Evolutionary conservation across 2,888 invertebrate species (phyloP), one percentile per base, ranked within the genome.

Genomic region (Tyria jacobaeae): DNA sequence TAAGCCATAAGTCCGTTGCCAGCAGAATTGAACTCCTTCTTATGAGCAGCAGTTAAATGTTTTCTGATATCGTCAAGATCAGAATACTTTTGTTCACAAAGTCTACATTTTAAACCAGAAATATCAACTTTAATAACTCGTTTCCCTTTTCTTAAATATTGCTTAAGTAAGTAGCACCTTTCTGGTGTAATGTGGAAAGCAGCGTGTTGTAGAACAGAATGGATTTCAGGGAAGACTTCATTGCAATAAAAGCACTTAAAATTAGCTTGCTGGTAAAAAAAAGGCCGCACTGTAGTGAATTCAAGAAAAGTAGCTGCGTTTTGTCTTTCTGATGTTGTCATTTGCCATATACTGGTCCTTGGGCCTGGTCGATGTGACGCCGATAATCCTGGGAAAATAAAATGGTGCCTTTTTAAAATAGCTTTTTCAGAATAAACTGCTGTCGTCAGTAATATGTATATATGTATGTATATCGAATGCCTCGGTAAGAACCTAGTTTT

Each of bases 181-280:
- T 91, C 91, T 0, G 91, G 91, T 0, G 86, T 80, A 0, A 71
- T 66, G 54, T 92, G 92, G 25, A 78, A 77, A 0, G 78, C 68
- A 0, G 88, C 85, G 44, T 92, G 92, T 58, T 88, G 82, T 10
- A 92, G 71, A 0, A 90, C 89, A 0, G 88, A 82, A 31, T 89
- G 83, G 6, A 93, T 80, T 76, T 93, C 93, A 0, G 93, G 90
- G 51, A 89, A 94, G 0, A 91, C 80, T 77, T 91, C 86, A 14
- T 87, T 83, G 77, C 93, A 94, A 67, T 91, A 94, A 71, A 94
- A 93, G 64, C 93, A 94, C 75, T 92, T 93, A 70, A 90, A 94
- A 77, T 89, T 93, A 0, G 91, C 92, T 76, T 93, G 92, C 49
- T 92, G 91, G 62, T 91, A 93, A 80, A 86, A 89, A 71, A 94